Evolutionary conservation across 2,113 vertebrate species (phyloP).

Genomic region (Zosterops lateralis): DNA sequence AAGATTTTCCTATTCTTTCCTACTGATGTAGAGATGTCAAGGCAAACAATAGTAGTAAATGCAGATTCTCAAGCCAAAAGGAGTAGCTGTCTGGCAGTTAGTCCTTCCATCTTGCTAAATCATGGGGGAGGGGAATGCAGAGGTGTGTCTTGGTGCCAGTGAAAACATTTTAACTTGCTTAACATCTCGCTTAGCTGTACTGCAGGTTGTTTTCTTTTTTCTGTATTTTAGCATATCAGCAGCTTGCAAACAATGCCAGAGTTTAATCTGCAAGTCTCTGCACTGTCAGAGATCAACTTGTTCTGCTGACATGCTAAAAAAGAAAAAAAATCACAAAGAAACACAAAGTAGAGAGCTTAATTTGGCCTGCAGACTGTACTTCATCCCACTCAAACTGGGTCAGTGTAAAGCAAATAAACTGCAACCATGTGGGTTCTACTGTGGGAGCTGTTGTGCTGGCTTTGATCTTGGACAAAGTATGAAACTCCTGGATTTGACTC

Average conservation of each 20-base stretch:
- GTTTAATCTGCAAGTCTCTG: neutral
- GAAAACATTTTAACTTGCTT: neutral
- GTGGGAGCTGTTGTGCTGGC: neutral
- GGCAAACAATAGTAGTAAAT: neutral
- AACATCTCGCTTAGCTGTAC: neutral
- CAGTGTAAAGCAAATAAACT: slow-evolving; percentile 25
- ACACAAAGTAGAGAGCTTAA: neutral
- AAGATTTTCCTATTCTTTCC: neutral
- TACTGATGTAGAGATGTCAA: neutral
- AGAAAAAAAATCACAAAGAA: neutral
- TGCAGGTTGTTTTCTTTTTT: neutral
- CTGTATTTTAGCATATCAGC: neutral
- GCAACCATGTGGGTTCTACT: neutral
- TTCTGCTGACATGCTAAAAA: neutral
- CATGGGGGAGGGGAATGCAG: neutral
- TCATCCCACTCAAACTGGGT: neutral
- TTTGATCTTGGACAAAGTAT: slow-evolving; percentile 21
- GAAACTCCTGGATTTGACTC: slow-evolving; percentile 29
- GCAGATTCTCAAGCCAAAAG: neutral
- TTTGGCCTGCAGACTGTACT: neutral
- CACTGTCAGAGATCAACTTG: neutral
- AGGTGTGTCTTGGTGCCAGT: neutral
- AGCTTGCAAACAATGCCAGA: neutral
- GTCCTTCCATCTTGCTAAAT: neutral
- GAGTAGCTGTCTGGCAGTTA: neutral